Evolutionary conservation across 1,140 invertebrate genomes (phyloP).

Genomic region (Asbolus verrucosus): DNA sequence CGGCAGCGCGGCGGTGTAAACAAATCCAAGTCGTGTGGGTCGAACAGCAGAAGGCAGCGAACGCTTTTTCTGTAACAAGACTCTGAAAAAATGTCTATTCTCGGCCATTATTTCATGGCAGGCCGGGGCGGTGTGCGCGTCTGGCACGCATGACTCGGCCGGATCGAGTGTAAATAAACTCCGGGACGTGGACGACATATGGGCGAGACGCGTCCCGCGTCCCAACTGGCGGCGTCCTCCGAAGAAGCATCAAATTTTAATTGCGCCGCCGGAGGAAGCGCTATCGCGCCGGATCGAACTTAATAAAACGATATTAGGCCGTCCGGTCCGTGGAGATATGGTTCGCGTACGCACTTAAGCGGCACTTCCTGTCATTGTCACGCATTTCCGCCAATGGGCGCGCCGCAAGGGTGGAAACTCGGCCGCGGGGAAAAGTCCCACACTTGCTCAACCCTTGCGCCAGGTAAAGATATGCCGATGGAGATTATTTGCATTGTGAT

Average conservation of each 20-base stretch:
- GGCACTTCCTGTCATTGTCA: constrained; percentile 39
- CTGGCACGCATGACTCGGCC: neutral
- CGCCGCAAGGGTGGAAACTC: neutral
- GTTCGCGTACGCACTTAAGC: constrained; percentile 25
- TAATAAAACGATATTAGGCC: constrained; percentile 25
- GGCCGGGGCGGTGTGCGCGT: neutral
- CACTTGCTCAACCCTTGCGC: constrained; percentile 27
- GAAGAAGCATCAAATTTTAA: constrained; percentile 14
- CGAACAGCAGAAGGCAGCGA: neutral
- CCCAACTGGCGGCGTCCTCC: constrained; percentile 33
- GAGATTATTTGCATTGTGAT: constrained; percentile 48
- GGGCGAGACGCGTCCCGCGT: constrained; percentile 9
- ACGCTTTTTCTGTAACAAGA: constrained; percentile 23
- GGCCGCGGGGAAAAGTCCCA: no score
- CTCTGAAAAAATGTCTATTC: constrained; percentile 19
- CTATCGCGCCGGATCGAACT: constrained; percentile 3
- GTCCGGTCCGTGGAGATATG: constrained; percentile 38
- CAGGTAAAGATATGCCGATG: constrained; percentile 34
- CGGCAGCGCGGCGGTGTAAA: constrained; percentile 1
- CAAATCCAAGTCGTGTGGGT: constrained; percentile 17
- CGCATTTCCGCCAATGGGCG: constrained; percentile 39
- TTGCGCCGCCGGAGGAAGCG: neutral
- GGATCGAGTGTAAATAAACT: constrained; percentile 39
- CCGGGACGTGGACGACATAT: constrained; percentile 41
- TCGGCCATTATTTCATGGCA: constrained; percentile 7